Evolutionary conservation across 2,113 vertebrate genomes (phyloP).

Genomic region (Dicerorhinus sumatrensis): DNA sequence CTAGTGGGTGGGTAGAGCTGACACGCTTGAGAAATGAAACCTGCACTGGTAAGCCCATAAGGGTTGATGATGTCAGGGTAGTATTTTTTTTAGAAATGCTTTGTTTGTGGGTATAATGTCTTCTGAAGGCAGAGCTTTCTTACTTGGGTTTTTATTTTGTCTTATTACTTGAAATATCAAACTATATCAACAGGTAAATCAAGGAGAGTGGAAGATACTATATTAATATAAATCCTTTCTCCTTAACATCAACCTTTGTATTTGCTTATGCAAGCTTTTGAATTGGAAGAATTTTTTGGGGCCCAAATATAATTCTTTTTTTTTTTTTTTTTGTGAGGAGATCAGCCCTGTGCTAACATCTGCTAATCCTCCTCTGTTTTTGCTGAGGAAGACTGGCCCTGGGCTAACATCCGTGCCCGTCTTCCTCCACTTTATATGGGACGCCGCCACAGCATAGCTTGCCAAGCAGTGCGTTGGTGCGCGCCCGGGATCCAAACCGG

Average conservation of each 20-base stretch:
- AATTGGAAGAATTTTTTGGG: background rate
- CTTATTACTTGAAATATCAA: background rate
- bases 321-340: too few species aligned
- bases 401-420: too few species aligned
- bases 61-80: background rate
- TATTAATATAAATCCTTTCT: constrained; percentile 32
- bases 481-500: too few species aligned
- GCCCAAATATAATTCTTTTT: background rate
- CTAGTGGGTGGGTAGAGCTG: background rate
- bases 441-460: too few species aligned
- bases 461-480: too few species aligned
- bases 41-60: background rate
- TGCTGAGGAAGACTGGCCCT: too few species aligned
- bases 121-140: background rate
- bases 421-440: too few species aligned
- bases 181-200: background rate
- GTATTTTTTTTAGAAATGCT: constrained; percentile 26
- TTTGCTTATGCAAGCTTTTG: background rate
- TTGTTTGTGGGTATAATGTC: background rate
- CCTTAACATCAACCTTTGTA: constrained; percentile 26
- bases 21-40: background rate
- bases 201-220: background rate
- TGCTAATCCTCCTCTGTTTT: too few species aligned
- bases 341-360: too few species aligned
- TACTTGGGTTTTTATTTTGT: background rate